Percentiles rank a stretch among this genome's conserved stretches.
Conservation (phyloP, 2,797 vertebrate species). For the Psittacula echo region DNA sequence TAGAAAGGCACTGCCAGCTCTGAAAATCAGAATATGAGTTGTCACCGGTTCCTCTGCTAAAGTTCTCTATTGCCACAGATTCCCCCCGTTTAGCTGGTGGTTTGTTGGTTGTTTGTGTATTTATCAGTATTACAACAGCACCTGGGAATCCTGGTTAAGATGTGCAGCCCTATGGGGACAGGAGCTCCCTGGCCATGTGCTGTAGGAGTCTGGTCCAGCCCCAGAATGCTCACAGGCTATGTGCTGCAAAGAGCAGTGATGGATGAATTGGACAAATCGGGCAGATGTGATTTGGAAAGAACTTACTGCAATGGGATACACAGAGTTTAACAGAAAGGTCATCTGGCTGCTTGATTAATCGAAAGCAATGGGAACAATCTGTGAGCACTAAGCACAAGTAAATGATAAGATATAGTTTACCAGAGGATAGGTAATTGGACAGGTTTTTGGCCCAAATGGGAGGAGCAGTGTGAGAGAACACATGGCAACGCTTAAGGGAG, state of each 20-base stretch:
- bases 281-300: neutral
- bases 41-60: neutral
- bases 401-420: neutral
- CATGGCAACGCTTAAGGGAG: slow-evolving; percentile 28
- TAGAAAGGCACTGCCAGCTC: neutral
- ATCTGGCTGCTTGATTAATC: neutral
- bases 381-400: neutral
- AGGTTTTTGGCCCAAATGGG: slow-evolving; percentile 26
- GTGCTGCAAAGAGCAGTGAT: neutral
- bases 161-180: neutral
- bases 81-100: neutral
- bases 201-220: neutral
- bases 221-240: neutral
- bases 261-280: neutral
- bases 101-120: neutral
- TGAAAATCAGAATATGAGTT: neutral
- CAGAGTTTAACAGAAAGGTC: slow-evolving; percentile 4
- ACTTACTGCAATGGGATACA: neutral
- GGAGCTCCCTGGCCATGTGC: neutral
- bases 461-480: slow-evolving; percentile 18
- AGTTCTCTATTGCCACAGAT: neutral
- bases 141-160: neutral
- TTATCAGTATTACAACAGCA: neutral
- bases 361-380: neutral
- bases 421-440: slow-evolving; percentile 17